Evolutionary conservation across 2,888 invertebrate species (phyloP), one percentile per base, ranked within the genome.

Genomic region (Macrosoma leucophasiata): DNA sequence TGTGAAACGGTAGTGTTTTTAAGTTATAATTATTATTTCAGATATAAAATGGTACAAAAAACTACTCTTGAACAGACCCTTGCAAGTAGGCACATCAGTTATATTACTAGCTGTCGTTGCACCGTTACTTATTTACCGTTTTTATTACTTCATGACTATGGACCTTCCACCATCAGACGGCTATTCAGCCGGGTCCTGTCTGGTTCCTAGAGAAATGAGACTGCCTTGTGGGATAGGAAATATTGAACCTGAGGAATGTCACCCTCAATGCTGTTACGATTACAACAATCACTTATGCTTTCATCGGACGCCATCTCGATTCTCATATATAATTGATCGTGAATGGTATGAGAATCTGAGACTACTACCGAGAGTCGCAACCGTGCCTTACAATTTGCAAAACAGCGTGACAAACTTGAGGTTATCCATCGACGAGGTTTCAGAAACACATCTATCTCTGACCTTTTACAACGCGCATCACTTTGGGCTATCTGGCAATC

Each of bases 181-280:
- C 1, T 67, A 61, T 13, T 82, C 84, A 0, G 49, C 55, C 0
- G 85, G 84, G 0, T 72, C 82, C 4, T 85, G 85, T 31, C 46
- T 77, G 0, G 52, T 77, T 0, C 49, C 63, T 5, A 55, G 73
- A 42, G 33, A 40, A 0, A 47, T 58, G 0, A 63, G 85, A 43
- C 48, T 84, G 0, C 62, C 65, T 0, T 85, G 85, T 37, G 82
- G 84, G 2, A n/a, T 43, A 1, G 78, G 70, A 1, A 49, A 56
- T 10, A 50, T 71, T 1, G 36, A 66, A 0, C 53, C 57, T 7
- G 41, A 51, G 0, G 52, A 76, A 31, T 88, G 88, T 42, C 71
- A 71, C 21, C 43, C 55, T 0, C 72, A 81, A 39, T 88, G 88
- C 47, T 88, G 88, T 44, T 88, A 84, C 53, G 84, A 86, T 36